A percentile compares a stretch with the other conserved stretches of the same genome.
Evolutionary conservation across 2,113 vertebrate genomes (phyloP).

Genomic region (Monarcha castaneiventris): DNA sequence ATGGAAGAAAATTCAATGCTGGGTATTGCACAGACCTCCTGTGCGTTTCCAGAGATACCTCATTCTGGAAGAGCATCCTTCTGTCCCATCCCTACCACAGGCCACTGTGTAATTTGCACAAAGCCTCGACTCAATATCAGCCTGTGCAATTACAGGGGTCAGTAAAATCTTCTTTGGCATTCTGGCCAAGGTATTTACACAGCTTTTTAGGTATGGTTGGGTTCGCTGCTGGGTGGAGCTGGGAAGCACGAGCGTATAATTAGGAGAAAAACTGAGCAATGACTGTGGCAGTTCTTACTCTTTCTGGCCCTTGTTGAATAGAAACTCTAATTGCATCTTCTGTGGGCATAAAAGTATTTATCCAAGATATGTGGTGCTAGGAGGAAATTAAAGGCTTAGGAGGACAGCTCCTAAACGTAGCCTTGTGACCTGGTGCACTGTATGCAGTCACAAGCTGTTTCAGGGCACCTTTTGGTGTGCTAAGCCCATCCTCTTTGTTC

Average conservation of each 20-base stretch:
- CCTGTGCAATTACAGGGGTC: not conserved
- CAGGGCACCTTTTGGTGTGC: rapidly evolving
- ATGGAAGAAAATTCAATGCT: not conserved
- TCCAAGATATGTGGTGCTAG: not conserved
- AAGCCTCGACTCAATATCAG: not conserved
- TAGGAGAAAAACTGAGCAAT: not conserved
- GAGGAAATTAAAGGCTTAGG: slow-evolving; percentile 43
- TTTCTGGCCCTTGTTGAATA: not conserved
- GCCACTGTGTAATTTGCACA: not conserved
- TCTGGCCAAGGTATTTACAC: not conserved
- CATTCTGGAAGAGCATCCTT: not conserved
- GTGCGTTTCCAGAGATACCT: rapidly evolving
- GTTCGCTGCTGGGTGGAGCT: not conserved
- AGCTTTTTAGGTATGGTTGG: not conserved
- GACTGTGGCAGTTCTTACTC: not conserved
- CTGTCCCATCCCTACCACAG: not conserved
- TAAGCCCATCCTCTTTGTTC: not conserved
- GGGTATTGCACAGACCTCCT: not conserved
- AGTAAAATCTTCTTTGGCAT: not conserved
- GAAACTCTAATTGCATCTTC: slow-evolving; percentile 17
- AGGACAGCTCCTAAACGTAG: not conserved
- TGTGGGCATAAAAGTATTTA: not conserved
- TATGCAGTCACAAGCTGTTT: not conserved
- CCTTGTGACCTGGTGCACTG: not conserved
- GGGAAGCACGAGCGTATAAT: not conserved